Evolutionary conservation across 2,113 vertebrate genomes (phyloP).

Genomic region (Campylomormyrus tamandua): DNA sequence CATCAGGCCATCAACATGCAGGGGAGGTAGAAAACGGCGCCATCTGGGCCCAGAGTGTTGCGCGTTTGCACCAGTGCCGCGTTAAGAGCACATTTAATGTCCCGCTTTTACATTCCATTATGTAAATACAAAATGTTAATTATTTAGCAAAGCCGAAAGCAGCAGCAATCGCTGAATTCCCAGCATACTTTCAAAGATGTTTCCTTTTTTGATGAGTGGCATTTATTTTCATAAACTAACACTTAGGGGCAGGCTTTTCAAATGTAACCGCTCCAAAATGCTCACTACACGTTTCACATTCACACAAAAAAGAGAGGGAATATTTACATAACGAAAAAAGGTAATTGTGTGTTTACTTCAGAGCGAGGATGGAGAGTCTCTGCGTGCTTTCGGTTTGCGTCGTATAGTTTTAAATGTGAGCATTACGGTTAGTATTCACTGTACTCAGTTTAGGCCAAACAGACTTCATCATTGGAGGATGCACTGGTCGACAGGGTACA

Average conservation of each 20-base stretch:
- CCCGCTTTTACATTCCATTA: constrained; percentile 8
- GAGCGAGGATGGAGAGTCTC: neutral
- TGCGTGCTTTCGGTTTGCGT: neutral
- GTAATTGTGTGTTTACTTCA: neutral
- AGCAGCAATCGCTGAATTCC: neutral
- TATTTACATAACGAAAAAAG: neutral
- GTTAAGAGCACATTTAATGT: neutral
- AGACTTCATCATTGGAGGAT: neutral
- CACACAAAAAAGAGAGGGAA: neutral
- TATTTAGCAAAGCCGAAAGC: constrained; percentile 4
- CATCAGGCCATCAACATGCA: neutral
- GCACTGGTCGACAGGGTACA: neutral
- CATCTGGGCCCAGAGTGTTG: neutral
- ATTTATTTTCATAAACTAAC: constrained; percentile 13
- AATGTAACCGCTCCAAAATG: neutral
- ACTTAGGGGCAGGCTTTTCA: neutral
- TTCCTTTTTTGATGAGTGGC: neutral
- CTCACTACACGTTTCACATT: neutral
- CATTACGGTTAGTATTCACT: neutral
- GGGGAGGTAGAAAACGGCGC: neutral
- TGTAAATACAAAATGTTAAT: constrained; percentile 10
- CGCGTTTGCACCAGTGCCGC: neutral
- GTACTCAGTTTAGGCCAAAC: neutral
- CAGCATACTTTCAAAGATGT: constrained; percentile 1
- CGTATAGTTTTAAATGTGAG: neutral